Percentiles rank a stretch among this genome's conserved stretches.
These are phyloP conservation scores for Ctenoplectra terminalis DNA, from an alignment of 1,140 invertebrate genomes.

Conservation along the genomic window DNA sequence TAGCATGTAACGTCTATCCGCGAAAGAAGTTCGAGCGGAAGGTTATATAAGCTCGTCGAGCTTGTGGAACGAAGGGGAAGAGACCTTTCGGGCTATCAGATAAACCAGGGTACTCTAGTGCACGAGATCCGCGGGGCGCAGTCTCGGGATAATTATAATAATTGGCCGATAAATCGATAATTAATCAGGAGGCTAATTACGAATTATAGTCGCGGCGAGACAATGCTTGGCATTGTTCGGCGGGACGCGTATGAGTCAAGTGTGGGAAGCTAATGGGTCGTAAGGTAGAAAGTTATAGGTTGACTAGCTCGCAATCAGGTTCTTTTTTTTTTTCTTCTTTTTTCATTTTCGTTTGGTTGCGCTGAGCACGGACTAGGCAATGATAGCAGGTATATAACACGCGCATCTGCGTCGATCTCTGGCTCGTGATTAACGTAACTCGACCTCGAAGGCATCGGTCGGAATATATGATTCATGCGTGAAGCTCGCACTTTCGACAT, in stretches of 20 bases:
- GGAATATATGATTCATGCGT: conserved; percentile 65
- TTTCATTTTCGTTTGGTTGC: not conserved
- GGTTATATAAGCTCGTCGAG: conserved; percentile 31
- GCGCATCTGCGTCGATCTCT: conserved; percentile 60
- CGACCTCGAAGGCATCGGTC: conserved; percentile 58
- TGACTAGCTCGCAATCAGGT: conserved; percentile 52
- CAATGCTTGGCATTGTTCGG: conserved; percentile 74
- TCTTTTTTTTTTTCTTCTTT: conserved; percentile 22
- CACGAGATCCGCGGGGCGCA: conserved; percentile 59
- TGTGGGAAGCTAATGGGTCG: conserved; percentile 79
- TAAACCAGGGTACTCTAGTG: conserved; percentile 59
- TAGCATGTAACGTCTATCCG: conserved; percentile 13
- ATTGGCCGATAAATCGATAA: conserved; percentile 81
- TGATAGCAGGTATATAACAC: conserved; percentile 41
- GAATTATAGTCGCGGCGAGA: conserved; percentile 76
- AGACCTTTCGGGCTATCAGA: conserved; percentile 71
- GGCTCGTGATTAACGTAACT: conserved; percentile 63
- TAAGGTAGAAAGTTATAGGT: conserved; percentile 76
- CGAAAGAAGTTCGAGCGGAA: conserved; percentile 28
- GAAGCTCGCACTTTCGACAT: conserved; percentile 69
- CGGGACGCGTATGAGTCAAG: conserved; percentile 59
- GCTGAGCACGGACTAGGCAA: conserved; percentile 14
- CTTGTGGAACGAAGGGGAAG: conserved; percentile 23
- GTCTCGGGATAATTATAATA: conserved; percentile 74
- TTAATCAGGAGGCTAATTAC: conserved; percentile 81